phyloP scores from a whole-genome alignment of 2,113 vertebrate species.

The Pterophyllum scalare region DNA sequence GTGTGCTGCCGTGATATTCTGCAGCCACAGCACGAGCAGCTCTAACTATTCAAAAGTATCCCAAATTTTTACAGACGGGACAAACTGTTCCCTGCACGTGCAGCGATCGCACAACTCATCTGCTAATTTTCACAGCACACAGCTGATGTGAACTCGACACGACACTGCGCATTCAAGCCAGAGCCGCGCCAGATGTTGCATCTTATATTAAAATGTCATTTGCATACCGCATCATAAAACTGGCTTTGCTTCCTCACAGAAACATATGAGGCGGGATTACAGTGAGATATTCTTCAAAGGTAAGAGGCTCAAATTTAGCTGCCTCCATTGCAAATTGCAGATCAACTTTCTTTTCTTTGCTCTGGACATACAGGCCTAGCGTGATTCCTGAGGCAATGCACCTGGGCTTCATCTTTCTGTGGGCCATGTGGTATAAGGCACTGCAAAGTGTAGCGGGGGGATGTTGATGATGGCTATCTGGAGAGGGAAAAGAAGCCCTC shows the following conservation, averaged over 20 bases:
- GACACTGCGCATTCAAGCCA: constrained; percentile 27
- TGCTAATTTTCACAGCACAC: constrained; percentile 12
- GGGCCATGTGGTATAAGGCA: constrained; percentile 72
- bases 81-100: constrained; percentile 6
- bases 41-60: constrained; percentile 15
- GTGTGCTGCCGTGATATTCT: constrained; percentile 70
- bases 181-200: constrained; percentile 58
- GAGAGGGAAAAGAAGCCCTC: constrained; percentile 58
- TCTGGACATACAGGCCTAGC: constrained; percentile 58
- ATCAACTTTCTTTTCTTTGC: constrained; percentile 77
- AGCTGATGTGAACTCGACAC: constrained; percentile 6
- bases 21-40: constrained; percentile 39
- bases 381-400: constrained; percentile 79
- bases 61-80: constrained; percentile 29
- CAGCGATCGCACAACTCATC: not conserved
- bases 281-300: constrained; percentile 68
- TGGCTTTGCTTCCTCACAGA: constrained; percentile 47
- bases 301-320: constrained; percentile 68
- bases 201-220: constrained; percentile 60
- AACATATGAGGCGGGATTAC: constrained; percentile 66
- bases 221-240: constrained; percentile 62
- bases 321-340: constrained; percentile 78
- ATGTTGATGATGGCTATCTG: constrained; percentile 74
- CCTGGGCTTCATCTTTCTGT: constrained; percentile 80
- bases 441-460: constrained; percentile 69